Conservation (phyloP, 2,888 invertebrate genomes). For the Ctena decussata region DNA sequence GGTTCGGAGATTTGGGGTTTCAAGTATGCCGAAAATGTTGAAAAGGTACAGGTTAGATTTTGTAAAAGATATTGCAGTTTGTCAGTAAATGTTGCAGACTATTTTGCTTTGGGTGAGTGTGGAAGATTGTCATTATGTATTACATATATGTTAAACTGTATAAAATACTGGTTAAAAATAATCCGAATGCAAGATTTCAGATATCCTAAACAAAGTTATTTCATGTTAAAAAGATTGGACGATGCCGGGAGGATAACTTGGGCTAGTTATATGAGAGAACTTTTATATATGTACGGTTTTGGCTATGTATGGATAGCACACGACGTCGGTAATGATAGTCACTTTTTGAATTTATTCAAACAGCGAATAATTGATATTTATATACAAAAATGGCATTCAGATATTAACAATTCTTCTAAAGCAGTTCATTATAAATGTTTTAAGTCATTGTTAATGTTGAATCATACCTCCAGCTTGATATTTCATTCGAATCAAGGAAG, state of each 20-base stretch:
- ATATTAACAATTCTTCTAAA: background rate
- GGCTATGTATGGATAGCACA: background rate
- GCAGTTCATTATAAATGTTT: background rate
- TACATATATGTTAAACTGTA: background rate
- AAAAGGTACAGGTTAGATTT: constrained; percentile 29
- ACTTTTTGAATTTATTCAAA: background rate
- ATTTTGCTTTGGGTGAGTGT: background rate
- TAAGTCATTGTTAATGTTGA: background rate
- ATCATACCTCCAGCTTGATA: background rate
- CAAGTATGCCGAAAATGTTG: background rate
- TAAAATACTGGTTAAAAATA: background rate
- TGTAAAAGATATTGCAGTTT: constrained; percentile 25
- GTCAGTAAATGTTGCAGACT: constrained; percentile 15
- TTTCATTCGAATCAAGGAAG: background rate
- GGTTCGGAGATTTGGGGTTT: background rate
- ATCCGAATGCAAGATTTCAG: background rate
- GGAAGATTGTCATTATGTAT: constrained; percentile 1
- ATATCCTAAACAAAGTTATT: background rate
- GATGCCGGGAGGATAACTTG: background rate
- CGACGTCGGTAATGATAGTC: background rate
- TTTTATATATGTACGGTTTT: background rate
- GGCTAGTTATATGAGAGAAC: background rate
- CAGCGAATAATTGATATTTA: background rate
- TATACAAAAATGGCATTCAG: background rate
- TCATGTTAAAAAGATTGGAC: background rate